Percentiles rank a stretch among this genome's conserved stretches.
Evolutionary conservation across 2,888 invertebrate genomes (phyloP).

Genomic region (Criorhina ranunculi): DNA sequence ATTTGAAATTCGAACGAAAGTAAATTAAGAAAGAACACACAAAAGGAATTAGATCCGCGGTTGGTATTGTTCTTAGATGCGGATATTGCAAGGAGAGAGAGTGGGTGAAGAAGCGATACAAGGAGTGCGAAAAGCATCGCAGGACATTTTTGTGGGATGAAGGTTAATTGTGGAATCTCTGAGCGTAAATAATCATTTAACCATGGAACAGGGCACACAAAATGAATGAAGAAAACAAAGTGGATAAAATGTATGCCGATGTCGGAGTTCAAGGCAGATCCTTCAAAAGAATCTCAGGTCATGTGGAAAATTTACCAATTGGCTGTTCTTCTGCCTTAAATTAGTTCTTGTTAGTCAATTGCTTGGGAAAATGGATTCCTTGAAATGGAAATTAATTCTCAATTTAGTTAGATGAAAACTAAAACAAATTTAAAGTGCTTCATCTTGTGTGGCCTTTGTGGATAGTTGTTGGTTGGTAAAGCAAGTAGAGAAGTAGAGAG

Average conservation of each 20-base stretch:
- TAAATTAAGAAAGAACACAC: slow-evolving; percentile 45
- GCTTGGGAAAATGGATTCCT: not conserved
- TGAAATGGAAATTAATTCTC: slow-evolving; percentile 15
- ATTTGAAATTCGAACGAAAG: slow-evolving; percentile 48
- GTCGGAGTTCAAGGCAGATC: slow-evolving; percentile 6
- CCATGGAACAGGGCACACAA: slow-evolving; percentile 35
- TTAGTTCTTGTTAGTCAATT: slow-evolving; percentile 30
- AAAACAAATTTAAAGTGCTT: not conserved
- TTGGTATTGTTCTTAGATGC: slow-evolving; percentile 26
- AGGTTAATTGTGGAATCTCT: slow-evolving; percentile 55
- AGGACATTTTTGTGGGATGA: slow-evolving; percentile 45
- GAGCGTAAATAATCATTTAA: slow-evolving; percentile 54
- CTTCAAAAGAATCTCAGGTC: slow-evolving; percentile 20
- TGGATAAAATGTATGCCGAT: slow-evolving; percentile 29
- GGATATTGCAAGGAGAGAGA: too few relatives aligned
- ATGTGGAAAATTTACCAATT: slow-evolving; percentile 51
- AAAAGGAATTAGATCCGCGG: slow-evolving; percentile 50
- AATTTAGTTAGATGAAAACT: not conserved
- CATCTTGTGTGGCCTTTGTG: not conserved
- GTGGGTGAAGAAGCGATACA: not conserved
- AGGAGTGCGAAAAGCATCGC: slow-evolving; percentile 28
- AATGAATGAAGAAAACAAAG: slow-evolving; percentile 14
- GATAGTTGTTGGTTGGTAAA: too few relatives aligned
- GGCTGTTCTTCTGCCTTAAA: slow-evolving; percentile 13
- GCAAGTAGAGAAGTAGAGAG: too few relatives aligned